phyloP scores from a whole-genome alignment of 1,140 invertebrate species.

The Drosophila rufa region DNA sequence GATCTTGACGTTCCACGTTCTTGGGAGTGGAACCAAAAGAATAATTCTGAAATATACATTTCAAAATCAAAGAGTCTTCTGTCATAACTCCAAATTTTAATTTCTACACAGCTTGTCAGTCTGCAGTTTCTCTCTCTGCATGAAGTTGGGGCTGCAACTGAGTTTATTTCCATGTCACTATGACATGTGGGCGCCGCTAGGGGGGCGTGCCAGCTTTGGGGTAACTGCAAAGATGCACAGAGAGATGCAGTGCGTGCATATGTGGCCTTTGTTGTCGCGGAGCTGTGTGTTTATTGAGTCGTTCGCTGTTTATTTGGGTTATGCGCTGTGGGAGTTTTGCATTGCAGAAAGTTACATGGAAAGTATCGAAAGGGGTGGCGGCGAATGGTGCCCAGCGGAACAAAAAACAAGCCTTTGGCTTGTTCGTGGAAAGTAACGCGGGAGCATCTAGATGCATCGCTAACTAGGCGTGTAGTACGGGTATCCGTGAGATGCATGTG shows the following conservation, averaged over 20 bases:
- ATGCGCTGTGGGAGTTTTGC: slow-evolving; percentile 53
- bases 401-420: slow-evolving; percentile 46
- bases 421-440: slow-evolving; percentile 33
- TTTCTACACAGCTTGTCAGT: not conserved
- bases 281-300: slow-evolving; percentile 56
- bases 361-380: slow-evolving; percentile 32
- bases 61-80: not conserved
- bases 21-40: no score
- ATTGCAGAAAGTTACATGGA: slow-evolving; percentile 50
- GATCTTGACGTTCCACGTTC: no score
- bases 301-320: slow-evolving; percentile 57
- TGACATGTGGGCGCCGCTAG: slow-evolving; percentile 36
- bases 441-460: slow-evolving; percentile 40
- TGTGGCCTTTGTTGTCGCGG: slow-evolving; percentile 36
- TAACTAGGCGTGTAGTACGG: slow-evolving; percentile 40
- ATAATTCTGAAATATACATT: no score
- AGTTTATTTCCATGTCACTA: slow-evolving; percentile 66
- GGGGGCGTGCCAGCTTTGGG: slow-evolving; percentile 32
- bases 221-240: slow-evolving; percentile 32
- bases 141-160: slow-evolving; percentile 18
- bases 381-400: slow-evolving; percentile 16
- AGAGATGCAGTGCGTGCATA: slow-evolving; percentile 38
- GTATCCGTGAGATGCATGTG: slow-evolving; percentile 42
- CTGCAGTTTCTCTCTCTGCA: not conserved
- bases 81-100: not conserved